Percentiles rank a stretch among this genome's conserved stretches.
Evolutionary conservation across 1,140 invertebrate genomes (phyloP).

Genomic region (Phymastichus coffea): DNA sequence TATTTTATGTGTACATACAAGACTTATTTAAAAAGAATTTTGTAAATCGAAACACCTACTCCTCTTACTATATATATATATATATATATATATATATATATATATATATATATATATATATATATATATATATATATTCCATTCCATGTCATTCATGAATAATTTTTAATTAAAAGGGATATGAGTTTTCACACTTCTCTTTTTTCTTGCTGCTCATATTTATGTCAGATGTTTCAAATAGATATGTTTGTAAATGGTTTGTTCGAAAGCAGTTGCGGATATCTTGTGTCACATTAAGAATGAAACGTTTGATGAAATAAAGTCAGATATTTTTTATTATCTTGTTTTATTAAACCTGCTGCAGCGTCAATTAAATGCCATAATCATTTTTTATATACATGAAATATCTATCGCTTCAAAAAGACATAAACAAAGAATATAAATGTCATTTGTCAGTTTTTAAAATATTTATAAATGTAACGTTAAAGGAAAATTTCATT

Average conservation of each 20-base stretch:
- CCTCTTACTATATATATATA: too few species aligned
- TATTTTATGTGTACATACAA: constrained; percentile 28
- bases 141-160: constrained; percentile 20
- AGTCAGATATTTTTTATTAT: constrained; percentile 26
- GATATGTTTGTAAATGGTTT: constrained; percentile 17
- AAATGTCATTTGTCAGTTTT: too few species aligned
- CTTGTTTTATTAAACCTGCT: too few species aligned
- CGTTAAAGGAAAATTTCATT: too few species aligned
- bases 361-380: too few species aligned
- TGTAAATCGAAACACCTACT: too few species aligned
- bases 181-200: background rate
- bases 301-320: constrained; percentile 23
- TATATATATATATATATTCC: too few species aligned
- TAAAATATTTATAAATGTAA: too few species aligned
- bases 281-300: constrained; percentile 9
- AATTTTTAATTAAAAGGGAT: constrained; percentile 6
- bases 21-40: constrained; percentile 28
- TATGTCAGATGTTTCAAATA: constrained; percentile 15
- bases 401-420: background rate
- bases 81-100: too few species aligned
- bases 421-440: too few species aligned
- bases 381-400: background rate
- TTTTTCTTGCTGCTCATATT: constrained; percentile 11
- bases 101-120: too few species aligned
- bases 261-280: background rate